A percentile compares a stretch with the other conserved stretches of the same genome.
These are phyloP conservation scores for Bostrychus sinensis DNA, from an alignment of 2,113 vertebrate genomes.

Conservation along the genomic window DNA sequence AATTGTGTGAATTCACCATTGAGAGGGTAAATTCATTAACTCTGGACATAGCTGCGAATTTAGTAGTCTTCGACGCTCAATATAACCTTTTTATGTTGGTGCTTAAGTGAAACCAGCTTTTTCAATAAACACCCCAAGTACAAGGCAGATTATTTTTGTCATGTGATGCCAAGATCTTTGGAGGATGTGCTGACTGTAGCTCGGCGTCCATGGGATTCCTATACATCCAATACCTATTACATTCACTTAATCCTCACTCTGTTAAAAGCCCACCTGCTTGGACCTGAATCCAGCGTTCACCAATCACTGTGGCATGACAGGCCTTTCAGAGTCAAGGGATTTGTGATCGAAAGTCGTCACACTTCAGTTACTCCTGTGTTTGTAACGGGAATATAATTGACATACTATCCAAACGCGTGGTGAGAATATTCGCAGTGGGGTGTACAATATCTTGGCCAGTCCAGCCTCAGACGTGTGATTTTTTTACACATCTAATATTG, in stretches of 20 bases:
- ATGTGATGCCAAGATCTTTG: conserved; percentile 36
- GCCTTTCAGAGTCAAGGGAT: conserved; percentile 40
- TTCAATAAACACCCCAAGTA: neutral
- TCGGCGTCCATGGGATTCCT: conserved; percentile 45
- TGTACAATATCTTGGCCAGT: neutral
- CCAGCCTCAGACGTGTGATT: neutral
- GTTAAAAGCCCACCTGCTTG: conserved; percentile 53
- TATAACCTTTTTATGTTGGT: neutral
- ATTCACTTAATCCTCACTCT: conserved; percentile 47
- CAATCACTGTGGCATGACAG: conserved; percentile 57
- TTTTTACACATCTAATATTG: neutral
- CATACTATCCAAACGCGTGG: conserved; percentile 3
- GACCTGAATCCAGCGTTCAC: conserved; percentile 58
- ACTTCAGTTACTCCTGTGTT: conserved; percentile 42
- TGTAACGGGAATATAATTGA: conserved; percentile 35
- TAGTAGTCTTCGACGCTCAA: neutral
- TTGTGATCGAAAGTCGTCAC: conserved; percentile 50
- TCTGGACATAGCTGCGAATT: neutral
- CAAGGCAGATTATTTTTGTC: conserved; percentile 5
- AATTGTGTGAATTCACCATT: conserved; percentile 3
- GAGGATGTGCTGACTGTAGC: conserved; percentile 41
- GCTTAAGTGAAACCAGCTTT: neutral
- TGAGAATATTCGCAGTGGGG: conserved; percentile 13
- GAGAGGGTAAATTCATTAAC: conserved; percentile 30
- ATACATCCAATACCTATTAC: conserved; percentile 61